These are phyloP conservation scores for Drosophila tani DNA, from an alignment of 1,140 invertebrate genomes.

Conservation along the genomic window DNA sequence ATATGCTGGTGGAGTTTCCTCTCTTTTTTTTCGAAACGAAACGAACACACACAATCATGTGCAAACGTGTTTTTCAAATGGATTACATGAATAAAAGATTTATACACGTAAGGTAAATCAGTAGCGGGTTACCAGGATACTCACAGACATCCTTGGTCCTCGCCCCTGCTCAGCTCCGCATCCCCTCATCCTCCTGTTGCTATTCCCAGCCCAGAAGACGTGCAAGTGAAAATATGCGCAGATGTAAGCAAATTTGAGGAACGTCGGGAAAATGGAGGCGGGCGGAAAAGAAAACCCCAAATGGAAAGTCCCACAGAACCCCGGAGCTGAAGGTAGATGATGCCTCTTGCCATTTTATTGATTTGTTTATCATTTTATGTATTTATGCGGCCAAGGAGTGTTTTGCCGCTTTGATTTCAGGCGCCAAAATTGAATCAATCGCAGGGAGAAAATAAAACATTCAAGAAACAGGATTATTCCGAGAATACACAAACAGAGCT, in stretches of 20 bases:
- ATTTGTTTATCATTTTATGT: slow-evolving; percentile 70
- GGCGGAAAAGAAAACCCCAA: slow-evolving; percentile 25
- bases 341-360: slow-evolving; percentile 69
- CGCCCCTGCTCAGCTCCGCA: slow-evolving; percentile 9
- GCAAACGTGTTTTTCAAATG: slow-evolving; percentile 82
- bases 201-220: slow-evolving; percentile 49
- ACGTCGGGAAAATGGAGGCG: slow-evolving; percentile 2
- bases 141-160: slow-evolving; percentile 32
- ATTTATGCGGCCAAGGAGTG: slow-evolving; percentile 38
- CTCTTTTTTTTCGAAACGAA: slow-evolving; percentile 50
- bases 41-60: slow-evolving; percentile 82
- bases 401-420: slow-evolving; percentile 63
- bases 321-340: slow-evolving; percentile 36
- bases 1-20: slow-evolving; percentile 44
- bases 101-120: slow-evolving; percentile 82
- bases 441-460: slow-evolving; percentile 50
- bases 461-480: slow-evolving; percentile 38
- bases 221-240: slow-evolving; percentile 79
- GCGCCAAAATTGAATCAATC: slow-evolving; percentile 57
- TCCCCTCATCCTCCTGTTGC: neutral
- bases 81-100: slow-evolving; percentile 84
- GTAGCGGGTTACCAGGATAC: slow-evolving; percentile 78
- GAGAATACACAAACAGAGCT: slow-evolving; percentile 26
- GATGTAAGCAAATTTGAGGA: slow-evolving; percentile 70
- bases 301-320: slow-evolving; percentile 57